Evolutionary conservation across 1,140 invertebrate species (phyloP).

Genomic region (Luehdorfia chinensis): DNA sequence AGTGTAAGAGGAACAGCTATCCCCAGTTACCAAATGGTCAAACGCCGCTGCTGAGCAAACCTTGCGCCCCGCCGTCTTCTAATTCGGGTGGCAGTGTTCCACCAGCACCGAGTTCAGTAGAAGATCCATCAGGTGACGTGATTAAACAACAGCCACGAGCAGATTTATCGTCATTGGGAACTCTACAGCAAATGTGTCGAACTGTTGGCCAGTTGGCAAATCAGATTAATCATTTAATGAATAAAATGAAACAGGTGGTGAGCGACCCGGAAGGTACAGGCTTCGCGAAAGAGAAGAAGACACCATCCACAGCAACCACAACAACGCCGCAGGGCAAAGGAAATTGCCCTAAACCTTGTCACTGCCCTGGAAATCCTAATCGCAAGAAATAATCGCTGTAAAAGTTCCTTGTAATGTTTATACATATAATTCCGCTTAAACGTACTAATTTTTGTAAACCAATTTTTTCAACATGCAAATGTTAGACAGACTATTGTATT

Average conservation of each 20-base stretch:
- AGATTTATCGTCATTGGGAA: conserved; percentile 26
- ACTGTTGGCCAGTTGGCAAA: conserved; percentile 47
- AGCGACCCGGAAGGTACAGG: conserved; percentile 5
- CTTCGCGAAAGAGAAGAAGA: background rate
- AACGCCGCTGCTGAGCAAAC: background rate
- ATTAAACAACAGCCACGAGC: conserved; percentile 1
- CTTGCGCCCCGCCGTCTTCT: conserved; percentile 6
- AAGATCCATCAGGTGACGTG: background rate
- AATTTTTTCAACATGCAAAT: background rate
- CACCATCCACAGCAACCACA: background rate
- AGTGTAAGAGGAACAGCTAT: conserved; percentile 35
- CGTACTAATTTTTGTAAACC: conserved; percentile 7
- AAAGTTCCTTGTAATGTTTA: conserved; percentile 10
- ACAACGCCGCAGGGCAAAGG: conserved; percentile 22
- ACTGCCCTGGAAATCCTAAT: conserved; percentile 46
- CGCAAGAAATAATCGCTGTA: conserved; percentile 17
- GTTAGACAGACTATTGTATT: background rate
- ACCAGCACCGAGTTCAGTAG: background rate
- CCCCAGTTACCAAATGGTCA: conserved; percentile 20
- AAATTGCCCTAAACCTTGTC: conserved; percentile 41
- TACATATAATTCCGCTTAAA: background rate
- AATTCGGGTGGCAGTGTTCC: background rate
- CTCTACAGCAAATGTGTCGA: conserved; percentile 48
- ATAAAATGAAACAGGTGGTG: conserved; percentile 36
- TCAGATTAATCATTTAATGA: conserved; percentile 47